Conservation (phyloP, 2,888 invertebrate species). For the Limnephilus marmoratus region DNA sequence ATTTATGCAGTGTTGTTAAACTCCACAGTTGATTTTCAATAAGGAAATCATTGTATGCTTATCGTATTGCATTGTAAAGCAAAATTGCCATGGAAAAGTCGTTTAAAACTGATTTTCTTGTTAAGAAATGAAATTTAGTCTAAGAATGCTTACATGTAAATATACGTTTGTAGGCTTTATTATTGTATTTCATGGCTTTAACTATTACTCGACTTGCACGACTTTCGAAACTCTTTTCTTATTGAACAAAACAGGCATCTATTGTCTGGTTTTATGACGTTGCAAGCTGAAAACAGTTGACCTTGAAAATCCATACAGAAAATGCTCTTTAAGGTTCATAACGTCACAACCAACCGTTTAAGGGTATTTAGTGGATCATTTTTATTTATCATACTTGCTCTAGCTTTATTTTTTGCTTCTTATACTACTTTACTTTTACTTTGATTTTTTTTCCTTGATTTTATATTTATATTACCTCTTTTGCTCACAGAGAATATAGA, state of each 20-base stretch:
- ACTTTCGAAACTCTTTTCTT: background rate
- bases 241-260: too few relatives aligned
- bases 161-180: too few relatives aligned
- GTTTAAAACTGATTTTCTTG: background rate
- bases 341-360: background rate
- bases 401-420: too few relatives aligned
- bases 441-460: too few relatives aligned
- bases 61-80: background rate
- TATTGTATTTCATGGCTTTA: background rate
- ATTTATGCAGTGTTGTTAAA: too few relatives aligned
- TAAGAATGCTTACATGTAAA: background rate
- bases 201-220: background rate
- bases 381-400: too few relatives aligned
- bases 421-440: too few relatives aligned
- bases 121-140: background rate
- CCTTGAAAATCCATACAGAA: background rate
- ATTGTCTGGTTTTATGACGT: background rate
- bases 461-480: too few relatives aligned
- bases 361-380: background rate
- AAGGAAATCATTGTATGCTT: background rate
- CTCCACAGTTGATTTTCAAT: background rate
- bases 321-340: background rate
- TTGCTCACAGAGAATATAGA: too few relatives aligned
- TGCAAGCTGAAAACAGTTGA: background rate
- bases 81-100: background rate